Base-by-base conservation (phyloP, 2,888 invertebrate genomes). In the Xestia xanthographa region DNA sequence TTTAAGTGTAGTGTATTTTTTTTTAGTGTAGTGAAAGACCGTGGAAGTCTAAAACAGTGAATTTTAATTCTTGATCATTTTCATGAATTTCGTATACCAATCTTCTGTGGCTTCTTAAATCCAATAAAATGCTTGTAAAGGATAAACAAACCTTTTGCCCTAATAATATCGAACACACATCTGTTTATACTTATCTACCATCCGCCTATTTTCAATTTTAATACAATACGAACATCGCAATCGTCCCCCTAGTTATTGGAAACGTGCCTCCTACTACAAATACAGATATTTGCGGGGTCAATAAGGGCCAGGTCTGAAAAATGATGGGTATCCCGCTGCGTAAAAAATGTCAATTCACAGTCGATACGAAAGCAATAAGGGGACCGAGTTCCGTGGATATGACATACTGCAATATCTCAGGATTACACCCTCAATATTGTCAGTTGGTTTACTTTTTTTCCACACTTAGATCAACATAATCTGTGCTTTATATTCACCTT, bases 351-450 rank as follows among this genome's bases (percentile, higher is more conserved):
- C 86, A 87, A 89, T 91, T 91, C 86, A 84, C 85, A 87, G 85
- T 83, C 89, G 88, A 92, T 92, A 91, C 87, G 91, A 91, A 91
- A 91, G 92, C 91, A 93, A 93, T 93, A 92, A 92, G 90, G 90
- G 90, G 88, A 79, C 79, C 83, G 87, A 86, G 88, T 88, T 91
- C 89, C 88, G 89, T 87, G 90, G 89, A 90, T 92, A 91, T 91
- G 92, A 92, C 92, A 91, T 91, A 91, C 92, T 91, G 95, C 93
- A 96, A 96, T 96, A 96, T 93, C 94, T 92, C 89, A 87, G 95
- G 96, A 95, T 96, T 96, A 96, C 91, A 87, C 87, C 90, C 88
- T 92, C 94, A 95, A 96, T 95, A 94, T 95, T 95, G 94, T 95
- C 91, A 92, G 91, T 90, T 86, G 82, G 89, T 84, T 90, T 89